Conservation (phyloP, 2,113 vertebrate genomes). For the Dascyllus trimaculatus region DNA sequence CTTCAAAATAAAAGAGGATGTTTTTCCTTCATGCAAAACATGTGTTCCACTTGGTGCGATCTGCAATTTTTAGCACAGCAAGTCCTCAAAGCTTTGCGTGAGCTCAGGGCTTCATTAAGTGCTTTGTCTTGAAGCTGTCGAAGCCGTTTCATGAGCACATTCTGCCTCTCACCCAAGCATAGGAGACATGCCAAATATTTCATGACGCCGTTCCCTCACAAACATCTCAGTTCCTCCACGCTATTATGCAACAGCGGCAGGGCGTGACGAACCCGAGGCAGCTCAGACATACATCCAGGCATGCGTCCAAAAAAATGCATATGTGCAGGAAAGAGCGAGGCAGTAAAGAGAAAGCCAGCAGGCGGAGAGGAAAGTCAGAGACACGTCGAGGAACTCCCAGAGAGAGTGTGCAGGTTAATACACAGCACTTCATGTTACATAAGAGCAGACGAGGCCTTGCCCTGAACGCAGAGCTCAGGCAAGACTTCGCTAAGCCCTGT, state of each 20-base stretch:
- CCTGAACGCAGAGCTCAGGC: slow-evolving; percentile 13
- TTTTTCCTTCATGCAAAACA: neutral
- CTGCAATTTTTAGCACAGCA: neutral
- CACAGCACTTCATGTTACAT: slow-evolving; percentile 46
- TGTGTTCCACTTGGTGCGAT: neutral
- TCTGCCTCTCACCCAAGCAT: slow-evolving; percentile 2
- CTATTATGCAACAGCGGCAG: slow-evolving; percentile 56
- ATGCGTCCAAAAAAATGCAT: slow-evolving; percentile 15
- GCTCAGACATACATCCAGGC: slow-evolving; percentile 14
- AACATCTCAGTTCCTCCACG: slow-evolving; percentile 57
- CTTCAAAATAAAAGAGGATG: neutral
- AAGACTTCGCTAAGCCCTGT: slow-evolving; percentile 48
- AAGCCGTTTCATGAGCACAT: slow-evolving; percentile 22
- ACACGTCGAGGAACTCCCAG: neutral
- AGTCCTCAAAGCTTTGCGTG: neutral
- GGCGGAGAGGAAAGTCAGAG: neutral
- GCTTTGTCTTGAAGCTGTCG: slow-evolving; percentile 11
- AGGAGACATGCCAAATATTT: slow-evolving; percentile 32
- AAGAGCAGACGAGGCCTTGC: slow-evolving; percentile 5
- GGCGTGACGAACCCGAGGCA: slow-evolving; percentile 13
- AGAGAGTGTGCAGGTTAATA: slow-evolving; percentile 29
- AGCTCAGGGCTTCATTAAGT: neutral
- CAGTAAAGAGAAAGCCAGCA: neutral
- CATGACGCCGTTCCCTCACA: slow-evolving; percentile 31
- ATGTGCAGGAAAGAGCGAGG: neutral